Percentiles rank a stretch among this genome's conserved stretches.
These are phyloP conservation scores for Rhabditoides inermis DNA, from an alignment of 2,888 invertebrate genomes.

Conservation along the genomic window DNA sequence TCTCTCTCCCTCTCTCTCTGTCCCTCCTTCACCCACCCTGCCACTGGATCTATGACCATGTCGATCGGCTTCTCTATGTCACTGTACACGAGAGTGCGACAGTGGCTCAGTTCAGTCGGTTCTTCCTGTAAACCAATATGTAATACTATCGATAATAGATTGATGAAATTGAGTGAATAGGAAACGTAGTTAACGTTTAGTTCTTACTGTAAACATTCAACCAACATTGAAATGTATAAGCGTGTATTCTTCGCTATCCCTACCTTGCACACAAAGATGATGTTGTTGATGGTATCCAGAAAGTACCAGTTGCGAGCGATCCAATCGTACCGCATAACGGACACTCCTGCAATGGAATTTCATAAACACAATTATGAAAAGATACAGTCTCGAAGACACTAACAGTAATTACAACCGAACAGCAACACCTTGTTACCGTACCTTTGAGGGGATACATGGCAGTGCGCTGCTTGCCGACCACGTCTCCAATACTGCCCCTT, in stretches of 20 bases:
- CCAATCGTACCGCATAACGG: slow-evolving; percentile 75
- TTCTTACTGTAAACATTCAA: no score
- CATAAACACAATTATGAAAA: no score
- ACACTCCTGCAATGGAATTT: slow-evolving; percentile 63
- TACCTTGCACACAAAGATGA: slow-evolving; percentile 67
- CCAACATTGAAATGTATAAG: neutral
- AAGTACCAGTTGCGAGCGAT: slow-evolving; percentile 78
- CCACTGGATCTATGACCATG: slow-evolving; percentile 71
- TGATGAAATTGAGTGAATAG: no score
- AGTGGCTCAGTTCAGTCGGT: slow-evolving; percentile 61
- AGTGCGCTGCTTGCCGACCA: no score
- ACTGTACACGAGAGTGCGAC: slow-evolving; percentile 64
- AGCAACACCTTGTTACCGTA: no score
- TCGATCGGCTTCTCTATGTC: slow-evolving; percentile 67
- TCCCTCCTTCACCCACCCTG: slow-evolving; percentile 62
- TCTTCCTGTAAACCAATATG: slow-evolving; percentile 53
- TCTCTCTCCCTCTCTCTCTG: no score
- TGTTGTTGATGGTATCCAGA: slow-evolving; percentile 65
- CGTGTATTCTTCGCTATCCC: slow-evolving; percentile 26
- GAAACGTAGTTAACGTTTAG: no score
- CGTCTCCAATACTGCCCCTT: no score
- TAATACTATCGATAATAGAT: no score
- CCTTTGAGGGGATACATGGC: no score
- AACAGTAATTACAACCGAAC: no score
- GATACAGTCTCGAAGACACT: no score